Conservation (phyloP, 2,888 invertebrate genomes). For the Sipha maydis region DNA sequence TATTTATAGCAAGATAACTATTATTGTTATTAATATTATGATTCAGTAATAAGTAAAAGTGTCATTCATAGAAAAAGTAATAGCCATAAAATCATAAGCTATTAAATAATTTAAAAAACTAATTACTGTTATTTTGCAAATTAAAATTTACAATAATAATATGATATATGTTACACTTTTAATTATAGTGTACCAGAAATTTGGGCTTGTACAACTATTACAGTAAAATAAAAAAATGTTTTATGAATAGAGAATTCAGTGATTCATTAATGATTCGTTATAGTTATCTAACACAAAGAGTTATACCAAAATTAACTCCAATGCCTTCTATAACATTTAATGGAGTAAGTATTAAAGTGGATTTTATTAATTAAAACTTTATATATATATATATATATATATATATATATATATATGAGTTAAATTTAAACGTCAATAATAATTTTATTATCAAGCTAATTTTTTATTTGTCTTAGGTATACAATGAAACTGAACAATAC, state of each 20-base stretch:
- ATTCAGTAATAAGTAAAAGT: too few species aligned
- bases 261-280: slow-evolving; percentile 38
- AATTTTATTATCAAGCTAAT: not conserved
- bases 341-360: slow-evolving; percentile 1
- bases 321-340: slow-evolving; percentile 36
- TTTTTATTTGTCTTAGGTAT: slow-evolving; percentile 35
- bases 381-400: too few species aligned
- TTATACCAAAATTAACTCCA: not conserved
- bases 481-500: slow-evolving; percentile 54
- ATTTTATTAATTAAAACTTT: too few species aligned
- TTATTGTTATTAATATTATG: too few species aligned
- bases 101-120: not conserved
- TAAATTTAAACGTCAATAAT: not conserved
- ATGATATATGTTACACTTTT: not conserved
- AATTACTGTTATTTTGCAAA: not conserved
- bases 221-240: slow-evolving; percentile 50
- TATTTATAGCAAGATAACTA: too few species aligned
- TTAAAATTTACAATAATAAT: not conserved
- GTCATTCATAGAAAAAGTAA: not conserved
- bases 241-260: slow-evolving; percentile 41
- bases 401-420: not conserved
- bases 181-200: slow-evolving; percentile 56
- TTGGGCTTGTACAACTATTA: slow-evolving; percentile 25
- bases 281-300: slow-evolving; percentile 27
- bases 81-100: not conserved